Evolutionary conservation across 1,140 invertebrate species (phyloP).

Genomic region (Anagrus nilaparvatae): DNA sequence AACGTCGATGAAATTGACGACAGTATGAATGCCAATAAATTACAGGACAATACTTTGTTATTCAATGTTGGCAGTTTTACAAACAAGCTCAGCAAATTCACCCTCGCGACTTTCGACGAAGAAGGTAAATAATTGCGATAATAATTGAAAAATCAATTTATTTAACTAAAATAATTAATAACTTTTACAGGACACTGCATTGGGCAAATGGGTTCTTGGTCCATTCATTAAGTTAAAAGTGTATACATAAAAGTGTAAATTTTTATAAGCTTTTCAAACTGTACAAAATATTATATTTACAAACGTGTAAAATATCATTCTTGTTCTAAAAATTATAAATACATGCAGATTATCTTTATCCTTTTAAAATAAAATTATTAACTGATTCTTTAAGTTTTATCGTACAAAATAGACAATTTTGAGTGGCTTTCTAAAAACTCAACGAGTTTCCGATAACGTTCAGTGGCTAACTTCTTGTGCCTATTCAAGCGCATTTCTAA

Average conservation of each 20-base stretch:
- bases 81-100: slow-evolving; percentile 77
- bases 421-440: slow-evolving; percentile 15
- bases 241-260: too few species aligned
- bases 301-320: too few species aligned
- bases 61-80: slow-evolving; percentile 47
- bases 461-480: slow-evolving; percentile 30
- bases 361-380: too few species aligned
- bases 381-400: too few species aligned
- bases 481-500: slow-evolving; percentile 38
- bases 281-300: too few species aligned
- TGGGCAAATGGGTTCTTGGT: slow-evolving; percentile 65
- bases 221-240: slow-evolving; percentile 40
- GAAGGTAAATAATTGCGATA: slow-evolving; percentile 46
- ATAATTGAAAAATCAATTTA: neutral
- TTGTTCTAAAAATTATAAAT: too few species aligned
- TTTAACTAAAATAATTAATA: neutral
- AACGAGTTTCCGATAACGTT: slow-evolving; percentile 27
- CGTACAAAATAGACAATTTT: slow-evolving; percentile 10
- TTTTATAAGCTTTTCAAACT: slow-evolving; percentile 5
- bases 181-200: slow-evolving; percentile 51
- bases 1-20: slow-evolving; percentile 37
- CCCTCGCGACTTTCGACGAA: slow-evolving; percentile 80
- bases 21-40: slow-evolving; percentile 26
- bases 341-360: too few species aligned
- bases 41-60: slow-evolving; percentile 40